Evolutionary conservation across 2,797 vertebrate genomes (phyloP).

Genomic region (Nasua narica): DNA sequence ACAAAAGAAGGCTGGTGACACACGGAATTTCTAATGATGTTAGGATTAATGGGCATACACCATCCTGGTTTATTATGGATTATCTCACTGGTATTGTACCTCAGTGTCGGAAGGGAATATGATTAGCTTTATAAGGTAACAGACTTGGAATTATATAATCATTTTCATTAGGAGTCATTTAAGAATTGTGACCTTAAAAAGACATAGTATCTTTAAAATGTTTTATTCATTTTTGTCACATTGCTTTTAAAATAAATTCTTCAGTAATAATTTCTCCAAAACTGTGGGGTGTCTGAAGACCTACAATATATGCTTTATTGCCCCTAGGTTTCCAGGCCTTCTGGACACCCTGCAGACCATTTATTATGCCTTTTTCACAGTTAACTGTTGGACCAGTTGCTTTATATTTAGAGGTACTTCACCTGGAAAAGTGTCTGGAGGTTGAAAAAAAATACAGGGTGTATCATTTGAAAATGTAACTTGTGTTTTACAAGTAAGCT

Average conservation of each 20-base stretch:
- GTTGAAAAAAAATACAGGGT: not conserved
- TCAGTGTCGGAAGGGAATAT: not conserved
- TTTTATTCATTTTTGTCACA: not conserved
- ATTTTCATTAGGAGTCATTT: not conserved
- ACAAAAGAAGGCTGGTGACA: not conserved
- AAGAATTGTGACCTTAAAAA: not conserved
- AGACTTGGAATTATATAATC: not conserved
- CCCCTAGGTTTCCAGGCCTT: not conserved
- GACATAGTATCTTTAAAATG: not conserved
- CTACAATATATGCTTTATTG: not conserved
- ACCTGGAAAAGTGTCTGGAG: not conserved
- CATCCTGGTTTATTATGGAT: too few species aligned
- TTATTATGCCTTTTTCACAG: not conserved
- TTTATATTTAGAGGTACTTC: not conserved
- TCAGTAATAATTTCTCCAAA: not conserved
- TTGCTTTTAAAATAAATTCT: conserved; percentile 29
- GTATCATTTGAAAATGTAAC: not conserved
- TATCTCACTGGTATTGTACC: not conserved
- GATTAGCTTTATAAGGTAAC: not conserved
- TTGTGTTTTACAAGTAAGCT: not conserved
- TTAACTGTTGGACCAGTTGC: not conserved
- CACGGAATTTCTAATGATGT: not conserved
- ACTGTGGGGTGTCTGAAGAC: not conserved
- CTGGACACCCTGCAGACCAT: not conserved
- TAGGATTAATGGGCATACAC: not conserved